Evolutionary conservation across 2,888 invertebrate species (phyloP).

Genomic region (Ellobium chinense): DNA sequence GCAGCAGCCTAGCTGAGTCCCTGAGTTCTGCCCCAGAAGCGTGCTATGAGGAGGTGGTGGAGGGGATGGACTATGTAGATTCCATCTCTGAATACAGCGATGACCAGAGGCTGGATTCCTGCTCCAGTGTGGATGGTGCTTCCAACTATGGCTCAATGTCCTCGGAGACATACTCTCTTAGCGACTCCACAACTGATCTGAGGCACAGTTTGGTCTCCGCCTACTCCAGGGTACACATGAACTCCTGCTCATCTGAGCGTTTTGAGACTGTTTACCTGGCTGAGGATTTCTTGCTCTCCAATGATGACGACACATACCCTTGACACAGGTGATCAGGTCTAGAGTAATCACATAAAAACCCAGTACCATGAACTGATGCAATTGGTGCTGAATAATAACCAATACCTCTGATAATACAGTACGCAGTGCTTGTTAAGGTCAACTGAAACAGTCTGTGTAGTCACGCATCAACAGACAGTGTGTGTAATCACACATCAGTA

Average conservation of each 20-base stretch:
- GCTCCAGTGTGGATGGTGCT: constrained; percentile 28
- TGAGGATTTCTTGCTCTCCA: not conserved
- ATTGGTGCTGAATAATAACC: no score
- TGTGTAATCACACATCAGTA: no score
- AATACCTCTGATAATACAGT: no score
- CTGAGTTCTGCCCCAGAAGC: constrained; percentile 4
- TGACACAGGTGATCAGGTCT: not conserved
- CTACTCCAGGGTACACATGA: constrained; percentile 14
- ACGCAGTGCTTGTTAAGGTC: no score
- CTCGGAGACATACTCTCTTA: not conserved
- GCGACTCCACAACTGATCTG: not conserved
- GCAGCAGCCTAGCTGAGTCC: not conserved
- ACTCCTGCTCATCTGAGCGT: not conserved
- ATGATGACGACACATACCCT: not conserved
- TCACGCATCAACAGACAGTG: no score
- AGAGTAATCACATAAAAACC: no score
- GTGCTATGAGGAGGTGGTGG: constrained; percentile 22
- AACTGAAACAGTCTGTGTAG: no score
- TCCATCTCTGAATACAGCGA: not conserved
- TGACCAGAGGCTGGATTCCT: constrained; percentile 31
- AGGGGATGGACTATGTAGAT: not conserved
- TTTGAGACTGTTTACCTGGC: not conserved
- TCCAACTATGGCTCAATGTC: constrained; percentile 15
- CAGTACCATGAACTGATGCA: no score
- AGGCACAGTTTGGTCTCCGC: not conserved